These are phyloP conservation scores for Trichopoda pennipes DNA, from an alignment of 2,888 invertebrate genomes.

Conservation along the genomic window DNA sequence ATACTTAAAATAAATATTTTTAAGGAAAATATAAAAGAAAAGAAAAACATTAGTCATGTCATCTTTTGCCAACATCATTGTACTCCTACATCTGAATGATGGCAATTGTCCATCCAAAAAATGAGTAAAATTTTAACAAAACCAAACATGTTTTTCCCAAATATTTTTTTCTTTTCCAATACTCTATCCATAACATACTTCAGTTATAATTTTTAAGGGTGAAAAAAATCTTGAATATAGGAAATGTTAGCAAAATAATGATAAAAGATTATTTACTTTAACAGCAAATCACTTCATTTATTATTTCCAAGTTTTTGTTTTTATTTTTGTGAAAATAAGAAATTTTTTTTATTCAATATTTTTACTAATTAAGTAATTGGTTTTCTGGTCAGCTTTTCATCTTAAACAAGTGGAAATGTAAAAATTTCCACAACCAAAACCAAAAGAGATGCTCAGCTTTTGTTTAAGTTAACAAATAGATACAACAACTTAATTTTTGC, in stretches of 20 bases:
- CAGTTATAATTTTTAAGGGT: not conserved
- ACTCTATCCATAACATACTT: not conserved
- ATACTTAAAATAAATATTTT: conserved; percentile 6
- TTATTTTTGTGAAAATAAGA: not conserved
- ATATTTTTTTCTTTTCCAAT: not conserved
- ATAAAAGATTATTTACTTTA: conserved; percentile 48
- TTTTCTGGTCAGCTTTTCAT: conserved; percentile 48
- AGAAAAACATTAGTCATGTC: conserved; percentile 15
- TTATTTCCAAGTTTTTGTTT: not conserved
- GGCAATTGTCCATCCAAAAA: conserved; percentile 51
- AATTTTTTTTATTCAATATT: not conserved
- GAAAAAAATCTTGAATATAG: not conserved
- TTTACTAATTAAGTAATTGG: conserved; percentile 69
- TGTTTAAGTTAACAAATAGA: conserved; percentile 14
- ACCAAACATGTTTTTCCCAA: conserved; percentile 3
- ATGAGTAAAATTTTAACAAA: not conserved
- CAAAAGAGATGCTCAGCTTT: not conserved
- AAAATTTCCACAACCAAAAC: conserved; percentile 3
- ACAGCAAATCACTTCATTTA: conserved; percentile 41
- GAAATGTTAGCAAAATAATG: conserved; percentile 31
- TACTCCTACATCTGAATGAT: conserved; percentile 4
- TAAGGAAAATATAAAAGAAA: not conserved
- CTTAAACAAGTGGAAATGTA: not conserved
- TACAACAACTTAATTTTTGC: conserved; percentile 1
- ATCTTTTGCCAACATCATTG: conserved; percentile 11